Percentiles rank a stretch among this genome's conserved stretches.
phyloP scores from a whole-genome alignment of 2,113 vertebrate genomes.

The Odobenus rosmarus region DNA sequence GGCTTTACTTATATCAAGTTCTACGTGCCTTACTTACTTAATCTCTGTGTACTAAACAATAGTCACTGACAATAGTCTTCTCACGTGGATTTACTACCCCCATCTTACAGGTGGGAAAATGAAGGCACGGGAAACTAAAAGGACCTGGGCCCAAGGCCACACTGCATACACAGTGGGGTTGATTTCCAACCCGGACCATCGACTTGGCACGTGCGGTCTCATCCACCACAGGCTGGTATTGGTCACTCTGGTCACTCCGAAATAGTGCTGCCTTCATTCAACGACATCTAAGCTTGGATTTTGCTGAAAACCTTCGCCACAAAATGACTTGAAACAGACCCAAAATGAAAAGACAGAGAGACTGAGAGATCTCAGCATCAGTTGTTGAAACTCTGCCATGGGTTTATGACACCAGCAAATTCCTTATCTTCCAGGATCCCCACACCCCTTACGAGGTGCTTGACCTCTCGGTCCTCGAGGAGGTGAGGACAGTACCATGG shows the following conservation, averaged over 20 bases:
- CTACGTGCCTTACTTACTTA: not conserved
- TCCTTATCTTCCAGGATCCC: not conserved
- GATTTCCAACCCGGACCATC: not conserved
- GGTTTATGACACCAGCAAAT: not conserved
- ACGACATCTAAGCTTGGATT: not conserved
- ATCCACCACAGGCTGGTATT: not conserved
- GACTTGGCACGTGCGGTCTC: rapidly evolving
- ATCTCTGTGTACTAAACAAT: not conserved
- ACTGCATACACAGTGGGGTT: rapidly evolving
- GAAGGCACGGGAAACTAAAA: not conserved
- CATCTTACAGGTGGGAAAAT: not conserved
- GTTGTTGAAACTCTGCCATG: not conserved
- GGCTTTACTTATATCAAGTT: not conserved
- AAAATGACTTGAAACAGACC: not conserved
- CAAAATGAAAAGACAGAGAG: not conserved
- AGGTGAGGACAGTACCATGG: not conserved
- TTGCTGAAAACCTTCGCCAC: not conserved
- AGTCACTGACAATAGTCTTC: not conserved
- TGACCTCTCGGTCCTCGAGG: rapidly evolving
- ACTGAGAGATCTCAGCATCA: not conserved
- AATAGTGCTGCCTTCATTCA: not conserved
- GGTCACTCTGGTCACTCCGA: not conserved
- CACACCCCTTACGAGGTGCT: rapidly evolving
- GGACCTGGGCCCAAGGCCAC: not conserved
- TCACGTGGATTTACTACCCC: not conserved